Percentiles rank a stretch among this genome's conserved stretches.
Evolutionary conservation across 2,888 invertebrate species (phyloP).

Genomic region (Drosophila helvetica): DNA sequence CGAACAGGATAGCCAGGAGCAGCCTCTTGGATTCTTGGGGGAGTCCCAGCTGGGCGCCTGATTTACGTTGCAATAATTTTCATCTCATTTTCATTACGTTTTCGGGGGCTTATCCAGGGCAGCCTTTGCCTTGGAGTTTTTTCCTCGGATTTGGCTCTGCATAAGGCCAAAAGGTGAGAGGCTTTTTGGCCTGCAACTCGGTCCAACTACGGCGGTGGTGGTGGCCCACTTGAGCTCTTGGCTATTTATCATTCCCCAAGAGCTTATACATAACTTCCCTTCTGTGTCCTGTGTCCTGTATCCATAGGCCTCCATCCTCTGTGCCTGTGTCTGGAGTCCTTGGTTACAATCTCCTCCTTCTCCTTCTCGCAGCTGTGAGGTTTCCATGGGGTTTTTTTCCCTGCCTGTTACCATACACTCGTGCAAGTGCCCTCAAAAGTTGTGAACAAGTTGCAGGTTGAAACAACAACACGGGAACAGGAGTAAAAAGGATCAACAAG

Average conservation of each 20-base stretch:
- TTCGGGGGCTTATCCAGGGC: conserved; percentile 56
- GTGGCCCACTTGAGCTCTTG: conserved; percentile 43
- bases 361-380: conserved; percentile 45
- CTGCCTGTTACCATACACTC: conserved; percentile 1
- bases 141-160: conserved; percentile 28
- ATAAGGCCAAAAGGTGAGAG: conserved; percentile 52
- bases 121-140: conserved; percentile 9
- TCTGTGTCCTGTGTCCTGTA: conserved; percentile 21
- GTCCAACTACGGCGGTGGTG: conserved; percentile 11
- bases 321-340: conserved; percentile 3
- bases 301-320: conserved; percentile 47
- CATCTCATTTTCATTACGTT: conserved; percentile 80
- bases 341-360: conserved; percentile 15
- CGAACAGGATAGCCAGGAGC: conserved; percentile 27
- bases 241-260: conserved; percentile 69
- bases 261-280: conserved; percentile 49
- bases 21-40: not conserved
- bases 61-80: conserved; percentile 79
- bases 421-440: conserved; percentile 49
- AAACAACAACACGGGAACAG: conserved; percentile 31
- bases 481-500: conserved; percentile 60
- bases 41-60: conserved; percentile 71
- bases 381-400: conserved; percentile 44
- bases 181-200: conserved; percentile 41
- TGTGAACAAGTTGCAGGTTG: conserved; percentile 59